Evolutionary conservation across 2,113 vertebrate genomes (phyloP).

Genomic region (Corythaixoides concolor): DNA sequence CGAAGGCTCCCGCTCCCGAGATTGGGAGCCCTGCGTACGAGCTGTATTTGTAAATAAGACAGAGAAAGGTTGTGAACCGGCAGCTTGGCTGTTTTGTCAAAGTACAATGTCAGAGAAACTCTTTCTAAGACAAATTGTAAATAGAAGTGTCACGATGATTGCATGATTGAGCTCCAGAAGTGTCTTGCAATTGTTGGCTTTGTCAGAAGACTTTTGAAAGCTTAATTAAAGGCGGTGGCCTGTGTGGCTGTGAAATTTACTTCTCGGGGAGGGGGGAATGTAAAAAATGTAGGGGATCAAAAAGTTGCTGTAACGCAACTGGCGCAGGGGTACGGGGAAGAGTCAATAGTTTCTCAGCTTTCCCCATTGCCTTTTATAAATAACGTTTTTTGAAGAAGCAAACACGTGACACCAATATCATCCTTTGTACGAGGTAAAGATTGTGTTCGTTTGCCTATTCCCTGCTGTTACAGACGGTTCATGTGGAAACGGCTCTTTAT

Average conservation of each 20-base stretch:
- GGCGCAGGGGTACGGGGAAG: neutral
- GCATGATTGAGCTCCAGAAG: slow-evolving; percentile 79
- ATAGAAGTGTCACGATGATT: slow-evolving; percentile 81
- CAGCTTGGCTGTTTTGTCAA: slow-evolving; percentile 77
- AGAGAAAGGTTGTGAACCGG: slow-evolving; percentile 76
- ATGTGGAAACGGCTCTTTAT: slow-evolving; percentile 71
- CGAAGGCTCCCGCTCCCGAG: slow-evolving; percentile 19
- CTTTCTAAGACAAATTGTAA: slow-evolving; percentile 84
- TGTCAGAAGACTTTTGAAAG: slow-evolving; percentile 83
- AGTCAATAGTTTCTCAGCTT: slow-evolving; percentile 48
- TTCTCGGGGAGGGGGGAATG: slow-evolving; percentile 19
- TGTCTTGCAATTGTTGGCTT: slow-evolving; percentile 80
- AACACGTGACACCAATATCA: slow-evolving; percentile 65
- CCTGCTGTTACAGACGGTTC: slow-evolving; percentile 69
- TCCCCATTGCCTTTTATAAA: slow-evolving; percentile 62
- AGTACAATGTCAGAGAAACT: slow-evolving; percentile 81
- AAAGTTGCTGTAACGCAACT: slow-evolving; percentile 52
- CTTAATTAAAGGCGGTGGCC: slow-evolving; percentile 83
- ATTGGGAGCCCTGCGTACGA: slow-evolving; percentile 44
- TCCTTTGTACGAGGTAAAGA: slow-evolving; percentile 68
- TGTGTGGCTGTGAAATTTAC: slow-evolving; percentile 74
- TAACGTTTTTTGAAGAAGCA: slow-evolving; percentile 64
- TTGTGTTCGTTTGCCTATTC: slow-evolving; percentile 70
- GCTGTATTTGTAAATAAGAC: slow-evolving; percentile 82
- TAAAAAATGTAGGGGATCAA: slow-evolving; percentile 52